A percentile compares a stretch with the other conserved stretches of the same genome.
phyloP scores from a whole-genome alignment of 2,888 invertebrate genomes.

The Mesorhabditis sp. region DNA sequence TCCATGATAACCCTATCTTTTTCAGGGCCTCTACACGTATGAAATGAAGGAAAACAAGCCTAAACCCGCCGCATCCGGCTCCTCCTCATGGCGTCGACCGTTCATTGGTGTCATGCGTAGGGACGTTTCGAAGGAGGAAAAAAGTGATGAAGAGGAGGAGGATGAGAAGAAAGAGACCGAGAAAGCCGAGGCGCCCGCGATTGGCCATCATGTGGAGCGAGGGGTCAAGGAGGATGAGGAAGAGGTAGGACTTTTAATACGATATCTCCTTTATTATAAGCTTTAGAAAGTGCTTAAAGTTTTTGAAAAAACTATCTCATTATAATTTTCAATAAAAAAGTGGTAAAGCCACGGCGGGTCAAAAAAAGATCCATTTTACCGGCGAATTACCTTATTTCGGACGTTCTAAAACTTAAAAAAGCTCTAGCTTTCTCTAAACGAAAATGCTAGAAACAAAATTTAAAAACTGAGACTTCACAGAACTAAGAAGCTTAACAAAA shows the following conservation, averaged over 20 bases:
- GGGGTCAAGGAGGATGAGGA: neutral
- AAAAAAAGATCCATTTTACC: too few species aligned
- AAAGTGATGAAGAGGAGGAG: slow-evolving; percentile 1
- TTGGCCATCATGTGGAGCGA: neutral
- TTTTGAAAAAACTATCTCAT: too few species aligned
- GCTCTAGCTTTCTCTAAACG: neutral
- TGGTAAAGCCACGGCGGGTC: too few species aligned
- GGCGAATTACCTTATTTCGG: neutral
- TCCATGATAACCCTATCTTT: neutral
- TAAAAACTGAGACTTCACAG: neutral
- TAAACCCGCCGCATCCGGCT: neutral
- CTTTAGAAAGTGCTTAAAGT: too few species aligned
- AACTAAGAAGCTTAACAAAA: neutral
- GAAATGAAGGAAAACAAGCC: slow-evolving; percentile 6
- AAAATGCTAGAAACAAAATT: too few species aligned
- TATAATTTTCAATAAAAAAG: too few species aligned
- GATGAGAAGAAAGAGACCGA: neutral
- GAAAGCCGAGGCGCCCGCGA: neutral
- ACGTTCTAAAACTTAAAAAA: neutral
- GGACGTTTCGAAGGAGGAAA: neutral
- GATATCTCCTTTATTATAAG: neutral
- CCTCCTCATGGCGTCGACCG: neutral
- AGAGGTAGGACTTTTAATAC: neutral
- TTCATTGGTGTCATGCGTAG: neutral
- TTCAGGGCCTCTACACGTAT: slow-evolving; percentile 6